Percentiles rank a stretch among this genome's conserved stretches.
Conservation (phyloP, 2,888 invertebrate species). For the Megamerina dolium region DNA sequence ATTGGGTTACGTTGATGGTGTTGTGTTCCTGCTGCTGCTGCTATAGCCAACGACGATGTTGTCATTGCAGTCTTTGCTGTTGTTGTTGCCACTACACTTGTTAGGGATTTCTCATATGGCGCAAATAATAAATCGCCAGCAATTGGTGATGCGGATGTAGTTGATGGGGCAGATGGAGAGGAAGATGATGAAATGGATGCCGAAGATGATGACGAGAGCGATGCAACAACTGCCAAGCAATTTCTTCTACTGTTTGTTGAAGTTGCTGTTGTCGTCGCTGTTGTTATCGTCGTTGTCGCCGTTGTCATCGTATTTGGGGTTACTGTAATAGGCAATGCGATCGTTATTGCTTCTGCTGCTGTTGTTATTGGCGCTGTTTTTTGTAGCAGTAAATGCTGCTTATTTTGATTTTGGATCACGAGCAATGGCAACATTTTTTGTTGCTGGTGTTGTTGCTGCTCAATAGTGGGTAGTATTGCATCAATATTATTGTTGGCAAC, state of each 20-base stretch:
- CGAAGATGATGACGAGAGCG: background rate
- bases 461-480: no score
- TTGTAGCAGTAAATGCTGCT: conserved; percentile 1
- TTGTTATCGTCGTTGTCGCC: conserved; percentile 14
- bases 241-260: background rate
- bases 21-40: conserved; percentile 11
- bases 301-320: conserved; percentile 7
- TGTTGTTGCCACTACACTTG: conserved; percentile 26
- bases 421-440: conserved; percentile 8
- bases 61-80: conserved; percentile 20
- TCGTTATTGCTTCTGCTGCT: conserved; percentile 14
- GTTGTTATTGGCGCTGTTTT: conserved; percentile 10
- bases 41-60: conserved; percentile 28
- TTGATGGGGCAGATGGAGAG: conserved; percentile 25
- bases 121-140: conserved; percentile 12
- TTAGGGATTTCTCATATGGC: conserved; percentile 18
- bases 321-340: conserved; percentile 3
- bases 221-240: conserved; percentile 1
- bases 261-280: conserved; percentile 3
- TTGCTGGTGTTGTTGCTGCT: conserved; percentile 15
- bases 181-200: conserved; percentile 9
- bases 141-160: conserved; percentile 29
- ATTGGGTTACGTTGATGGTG: conserved; percentile 68
- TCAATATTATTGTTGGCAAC: no score
- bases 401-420: conserved; percentile 1